Conservation (phyloP, 2,797 vertebrate genomes). For the Oreortyx pictus region DNA sequence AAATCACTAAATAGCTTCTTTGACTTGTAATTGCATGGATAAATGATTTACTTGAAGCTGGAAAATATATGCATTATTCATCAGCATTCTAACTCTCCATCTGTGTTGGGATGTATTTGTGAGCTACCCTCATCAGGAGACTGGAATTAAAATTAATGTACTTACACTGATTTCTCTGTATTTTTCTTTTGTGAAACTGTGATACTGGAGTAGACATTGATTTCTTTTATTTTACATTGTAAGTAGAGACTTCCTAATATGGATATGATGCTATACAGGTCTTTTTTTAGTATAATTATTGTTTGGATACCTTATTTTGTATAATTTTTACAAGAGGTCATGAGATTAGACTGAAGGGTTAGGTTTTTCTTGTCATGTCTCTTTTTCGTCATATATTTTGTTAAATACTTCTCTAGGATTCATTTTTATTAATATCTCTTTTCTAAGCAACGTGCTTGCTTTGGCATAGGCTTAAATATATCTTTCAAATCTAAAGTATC, state of each 20-base stretch:
- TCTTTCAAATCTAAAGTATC: not conserved
- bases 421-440: not conserved
- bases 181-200: not conserved
- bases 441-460: not conserved
- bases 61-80: slow-evolving; percentile 55
- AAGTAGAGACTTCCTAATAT: not conserved
- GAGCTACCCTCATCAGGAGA: slow-evolving; percentile 4
- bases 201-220: not conserved
- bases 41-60: slow-evolving; percentile 39
- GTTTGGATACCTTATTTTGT: not conserved
- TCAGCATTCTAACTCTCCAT: not conserved
- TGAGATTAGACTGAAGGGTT: not conserved
- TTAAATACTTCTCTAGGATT: not conserved
- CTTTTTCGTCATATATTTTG: not conserved
- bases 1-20: slow-evolving; percentile 11
- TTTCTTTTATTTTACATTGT: not conserved
- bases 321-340: not conserved
- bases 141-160: not conserved
- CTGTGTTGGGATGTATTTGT: slow-evolving; percentile 12
- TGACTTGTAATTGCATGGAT: slow-evolving; percentile 35
- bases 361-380: not conserved
- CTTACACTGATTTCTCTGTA: slow-evolving; percentile 21
- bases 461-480: not conserved
- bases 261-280: not conserved
- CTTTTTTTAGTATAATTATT: not conserved